Evolutionary conservation across 2,113 vertebrate species (phyloP), one percentile per base, ranked within the genome.

Genomic region (Sterrhoptilus dennistouni): DNA sequence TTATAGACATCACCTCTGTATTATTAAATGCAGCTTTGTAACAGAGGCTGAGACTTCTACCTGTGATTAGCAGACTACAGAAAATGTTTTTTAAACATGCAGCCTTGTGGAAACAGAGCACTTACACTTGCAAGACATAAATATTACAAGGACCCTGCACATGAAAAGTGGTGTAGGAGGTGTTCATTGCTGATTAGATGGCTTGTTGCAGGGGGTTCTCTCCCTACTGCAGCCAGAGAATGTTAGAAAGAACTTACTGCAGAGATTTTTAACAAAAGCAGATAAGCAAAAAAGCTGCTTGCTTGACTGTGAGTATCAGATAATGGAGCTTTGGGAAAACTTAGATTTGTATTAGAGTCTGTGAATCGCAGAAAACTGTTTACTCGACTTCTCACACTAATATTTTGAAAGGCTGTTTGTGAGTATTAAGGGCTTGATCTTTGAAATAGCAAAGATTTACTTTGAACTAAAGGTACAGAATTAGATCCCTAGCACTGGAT

Each of bases 401-500:
- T 93, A 92, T 86, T 93, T 93, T 91, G 71, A 94, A 95, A 86
- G 36, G 69, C 81, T 75, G 68, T 88, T 85, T 56, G n/a, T 0
- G 4, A 76, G 40, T 57, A 93, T 93, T 95, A 96, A 80, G 45
- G 45, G 36, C 47, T 95, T 80, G 36, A 72, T 93, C 60, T 88
- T 94, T 81, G 52, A 24, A 94, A 72, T 33, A 75, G 25, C 14
- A 74, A 92, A 79, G 87, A 71, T 89, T 86, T 91, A 79, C 36
- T 95, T 71, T 61, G 21, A 75, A 65, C 47, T 57, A 42, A 90
- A 83, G 76, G 64, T 65, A 86, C 12, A 63, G 75, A 59, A 75
- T 72, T 88, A 90, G 59, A 60, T 77, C 22, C 13, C 38, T 70
- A 40, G 71, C 8, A n/a, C 16, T 64, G 11, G 33, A 57, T 29